Evolutionary conservation across 2,888 invertebrate genomes (phyloP).

Genomic region (Tetheella fluctuosa): DNA sequence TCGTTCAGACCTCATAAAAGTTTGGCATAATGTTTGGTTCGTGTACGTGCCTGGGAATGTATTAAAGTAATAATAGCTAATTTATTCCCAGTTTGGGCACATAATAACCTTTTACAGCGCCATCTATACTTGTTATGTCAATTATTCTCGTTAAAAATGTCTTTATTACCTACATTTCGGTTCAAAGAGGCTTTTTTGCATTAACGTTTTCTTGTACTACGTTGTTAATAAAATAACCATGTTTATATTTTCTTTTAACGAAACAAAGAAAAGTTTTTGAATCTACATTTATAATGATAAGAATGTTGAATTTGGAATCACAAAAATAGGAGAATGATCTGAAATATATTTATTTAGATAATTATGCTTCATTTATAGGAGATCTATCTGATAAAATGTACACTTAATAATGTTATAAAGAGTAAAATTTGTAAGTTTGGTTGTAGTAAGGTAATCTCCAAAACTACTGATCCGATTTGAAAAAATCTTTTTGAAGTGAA

Average conservation of each 20-base stretch:
- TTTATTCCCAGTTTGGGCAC: conserved; percentile 5
- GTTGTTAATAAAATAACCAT: not conserved
- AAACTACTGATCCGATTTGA: no score
- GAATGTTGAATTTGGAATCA: not conserved
- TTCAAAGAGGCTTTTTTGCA: not conserved
- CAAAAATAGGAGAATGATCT: not conserved
- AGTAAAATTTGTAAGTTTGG: no score
- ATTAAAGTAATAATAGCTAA: not conserved
- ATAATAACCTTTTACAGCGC: conserved; percentile 3
- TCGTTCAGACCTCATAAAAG: conserved; percentile 6
- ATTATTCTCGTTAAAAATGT: conserved; percentile 5
- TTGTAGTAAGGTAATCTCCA: no score
- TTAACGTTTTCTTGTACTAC: not conserved
- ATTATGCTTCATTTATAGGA: no score
- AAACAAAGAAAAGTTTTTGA: not conserved
- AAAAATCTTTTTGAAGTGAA: no score
- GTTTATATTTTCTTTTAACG: not conserved
- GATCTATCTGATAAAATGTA: no score
- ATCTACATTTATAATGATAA: not conserved
- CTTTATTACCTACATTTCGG: not conserved
- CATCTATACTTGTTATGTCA: conserved; percentile 5
- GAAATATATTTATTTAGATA: not conserved
- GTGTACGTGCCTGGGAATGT: not conserved
- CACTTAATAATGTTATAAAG: no score
- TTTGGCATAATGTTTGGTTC: not conserved